Percentiles rank a stretch among this genome's conserved stretches.
Evolutionary conservation across 2,888 invertebrate genomes (phyloP).

Genomic region (Argyresthia albistria): DNA sequence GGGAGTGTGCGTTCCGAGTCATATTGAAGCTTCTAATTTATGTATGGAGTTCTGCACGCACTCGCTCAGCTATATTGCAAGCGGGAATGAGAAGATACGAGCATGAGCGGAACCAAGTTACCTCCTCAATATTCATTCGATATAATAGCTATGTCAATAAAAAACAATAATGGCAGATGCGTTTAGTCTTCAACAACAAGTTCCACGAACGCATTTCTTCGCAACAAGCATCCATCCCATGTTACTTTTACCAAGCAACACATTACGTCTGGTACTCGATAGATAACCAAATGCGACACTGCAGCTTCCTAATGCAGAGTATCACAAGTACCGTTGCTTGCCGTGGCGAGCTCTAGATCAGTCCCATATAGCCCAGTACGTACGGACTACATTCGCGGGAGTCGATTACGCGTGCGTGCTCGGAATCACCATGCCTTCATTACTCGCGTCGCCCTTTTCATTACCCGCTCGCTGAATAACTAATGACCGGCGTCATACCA

Average conservation of each 20-base stretch:
- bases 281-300: not conserved
- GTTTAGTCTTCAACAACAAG: too few species aligned
- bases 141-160: too few species aligned
- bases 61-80: not conserved
- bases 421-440: slow-evolving; percentile 58
- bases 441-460: slow-evolving; percentile 51
- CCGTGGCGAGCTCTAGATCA: not conserved
- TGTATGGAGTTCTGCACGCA: not conserved
- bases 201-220: too few species aligned
- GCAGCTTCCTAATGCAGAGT: not conserved
- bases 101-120: too few species aligned
- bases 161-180: too few species aligned
- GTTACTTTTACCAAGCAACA: not conserved
- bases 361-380: not conserved
- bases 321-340: not conserved
- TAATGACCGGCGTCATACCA: slow-evolving; percentile 48
- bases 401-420: slow-evolving; percentile 56
- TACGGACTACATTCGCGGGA: slow-evolving; percentile 17
- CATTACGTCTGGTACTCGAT: not conserved
- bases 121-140: too few species aligned
- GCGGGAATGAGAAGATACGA: too few species aligned
- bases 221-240: too few species aligned
- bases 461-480: slow-evolving; percentile 55
- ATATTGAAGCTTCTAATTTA: slow-evolving; percentile 3
- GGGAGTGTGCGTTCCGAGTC: not conserved